Evolutionary conservation across 2,113 vertebrate species (phyloP), one percentile per base, ranked within the genome.

Genomic region (Salvelinus fontinalis): DNA sequence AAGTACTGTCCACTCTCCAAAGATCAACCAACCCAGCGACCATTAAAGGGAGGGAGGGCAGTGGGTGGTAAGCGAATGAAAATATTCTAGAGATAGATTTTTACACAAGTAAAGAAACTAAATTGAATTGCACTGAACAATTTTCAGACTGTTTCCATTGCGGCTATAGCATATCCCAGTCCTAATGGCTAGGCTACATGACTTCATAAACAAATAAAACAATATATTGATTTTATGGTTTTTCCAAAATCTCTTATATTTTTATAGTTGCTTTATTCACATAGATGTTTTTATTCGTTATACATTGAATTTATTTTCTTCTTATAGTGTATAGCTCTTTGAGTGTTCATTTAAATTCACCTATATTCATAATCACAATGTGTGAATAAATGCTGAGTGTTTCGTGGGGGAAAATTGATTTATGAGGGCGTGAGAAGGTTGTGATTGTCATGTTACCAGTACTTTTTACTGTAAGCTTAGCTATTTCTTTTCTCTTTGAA

Each of bases 1-100:
- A 95, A 95, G 84, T 95, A 95, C 92, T 95, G 94, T 79, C 94
- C 94, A 16, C 93, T 95, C 85, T 95, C 94, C 71, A 94, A 93
- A 84, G 93, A 94, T 66, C 94, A 95, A 83, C 93, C 92, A 67
- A 89, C 90, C 83, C 92, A 93, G 83, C 88, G 93, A 79, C 88
- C 92, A 79, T 79, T 95, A 64, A 95, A 94, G 88, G 93, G 94
- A 86, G 94, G 94, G 64, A 91, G 93, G 89, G 94, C 93, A 76
- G 93, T 94, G 90, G 93, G 93, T 78, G 93, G 93, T 89, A 95
- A 94, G 92, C 89, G 94, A 90, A 92, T 93, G 88, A 94, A 93
- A 90, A 92, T 94, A 89, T 94, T 95, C 86, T 89, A 44, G 39
- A 85, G 80, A 70, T 34, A 86, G 81, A 83, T 78, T 85, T 75